Conservation (phyloP, 2,888 invertebrate genomes). For the Clepsis dumicolana region DNA sequence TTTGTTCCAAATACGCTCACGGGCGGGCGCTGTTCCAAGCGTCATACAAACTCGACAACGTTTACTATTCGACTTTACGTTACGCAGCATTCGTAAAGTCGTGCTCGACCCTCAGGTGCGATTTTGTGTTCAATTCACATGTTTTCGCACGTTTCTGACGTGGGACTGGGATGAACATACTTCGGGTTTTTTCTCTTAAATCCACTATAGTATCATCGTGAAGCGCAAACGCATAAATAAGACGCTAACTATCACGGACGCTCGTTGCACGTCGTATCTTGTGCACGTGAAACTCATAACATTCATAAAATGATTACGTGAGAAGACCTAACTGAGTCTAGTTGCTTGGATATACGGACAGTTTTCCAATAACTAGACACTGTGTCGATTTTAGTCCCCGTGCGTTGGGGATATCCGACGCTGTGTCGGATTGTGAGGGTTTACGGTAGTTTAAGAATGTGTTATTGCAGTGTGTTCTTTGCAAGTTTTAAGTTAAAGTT, state of each 20-base stretch:
- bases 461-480: conserved; percentile 24
- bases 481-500: conserved; percentile 19
- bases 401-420: not conserved
- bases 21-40: no score
- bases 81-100: no score
- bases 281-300: conserved; percentile 69
- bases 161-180: not conserved
- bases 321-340: conserved; percentile 59
- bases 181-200: not conserved
- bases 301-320: conserved; percentile 76
- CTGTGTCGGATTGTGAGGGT: conserved; percentile 5
- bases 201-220: conserved; percentile 45
- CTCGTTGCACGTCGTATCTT: conserved; percentile 61
- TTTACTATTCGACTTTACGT: no score
- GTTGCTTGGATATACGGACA: conserved; percentile 42
- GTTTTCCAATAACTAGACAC: conserved; percentile 42
- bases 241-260: conserved; percentile 50
- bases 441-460: conserved; percentile 19
- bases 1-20: no score
- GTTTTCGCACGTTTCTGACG: no score
- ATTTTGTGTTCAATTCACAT: no score
- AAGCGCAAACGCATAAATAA: conserved; percentile 59
- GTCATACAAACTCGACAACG: no score
- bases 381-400: conserved; percentile 17
- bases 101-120: no score